These are phyloP conservation scores for Grapholita molesta DNA, from an alignment of 1,140 invertebrate species.

Conservation along the genomic window DNA sequence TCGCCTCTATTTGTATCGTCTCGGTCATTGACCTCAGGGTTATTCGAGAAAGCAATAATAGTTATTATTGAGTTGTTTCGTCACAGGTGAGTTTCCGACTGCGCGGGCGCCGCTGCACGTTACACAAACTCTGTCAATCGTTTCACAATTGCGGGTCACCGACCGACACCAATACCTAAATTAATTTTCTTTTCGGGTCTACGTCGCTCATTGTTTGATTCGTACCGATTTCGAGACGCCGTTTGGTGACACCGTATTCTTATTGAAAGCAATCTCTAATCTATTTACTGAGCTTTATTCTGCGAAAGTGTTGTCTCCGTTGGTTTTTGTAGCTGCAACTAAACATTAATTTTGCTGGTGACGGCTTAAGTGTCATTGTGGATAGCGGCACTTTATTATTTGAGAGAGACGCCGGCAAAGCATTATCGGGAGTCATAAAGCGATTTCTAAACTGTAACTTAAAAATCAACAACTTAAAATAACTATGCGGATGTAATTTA, in stretches of 20 bases:
- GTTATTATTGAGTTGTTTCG: conserved; percentile 36
- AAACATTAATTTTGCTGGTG: not conserved
- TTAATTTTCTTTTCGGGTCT: conserved; percentile 73
- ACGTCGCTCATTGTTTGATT: conserved; percentile 68
- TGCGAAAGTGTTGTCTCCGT: conserved; percentile 1
- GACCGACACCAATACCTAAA: conserved; percentile 75
- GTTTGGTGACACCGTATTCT: conserved; percentile 45
- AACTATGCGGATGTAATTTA: not conserved
- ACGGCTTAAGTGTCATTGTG: not conserved
- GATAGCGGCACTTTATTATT: not conserved
- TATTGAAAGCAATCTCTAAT: conserved; percentile 12
- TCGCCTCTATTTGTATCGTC: not conserved
- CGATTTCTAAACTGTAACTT: not conserved
- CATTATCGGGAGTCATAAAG: not conserved
- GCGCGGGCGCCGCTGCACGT: conserved; percentile 61
- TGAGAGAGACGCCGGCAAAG: not conserved
- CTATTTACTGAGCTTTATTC: conserved; percentile 9
- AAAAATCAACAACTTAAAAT: not conserved
- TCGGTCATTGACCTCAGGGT: not conserved
- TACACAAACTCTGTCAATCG: conserved; percentile 72
- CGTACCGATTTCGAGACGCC: conserved; percentile 50
- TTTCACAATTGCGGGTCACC: conserved; percentile 71
- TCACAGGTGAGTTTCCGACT: conserved; percentile 61
- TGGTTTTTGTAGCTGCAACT: not conserved
- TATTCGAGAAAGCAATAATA: conserved; percentile 12